phyloP scores from a whole-genome alignment of 2,888 invertebrate species.

The Camponotus fellah region DNA sequence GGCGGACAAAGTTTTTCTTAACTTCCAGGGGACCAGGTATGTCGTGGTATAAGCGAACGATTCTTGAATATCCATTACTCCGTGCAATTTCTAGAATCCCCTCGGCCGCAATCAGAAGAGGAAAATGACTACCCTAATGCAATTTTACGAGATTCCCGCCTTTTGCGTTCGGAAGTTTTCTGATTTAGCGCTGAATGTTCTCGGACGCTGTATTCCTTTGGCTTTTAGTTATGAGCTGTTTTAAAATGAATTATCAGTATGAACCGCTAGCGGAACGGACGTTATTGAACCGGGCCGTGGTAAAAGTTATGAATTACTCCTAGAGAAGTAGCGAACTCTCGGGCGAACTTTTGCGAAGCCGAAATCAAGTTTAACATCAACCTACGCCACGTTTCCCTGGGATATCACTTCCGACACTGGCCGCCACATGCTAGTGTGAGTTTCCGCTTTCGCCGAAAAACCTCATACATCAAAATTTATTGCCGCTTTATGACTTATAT shows the following conservation, averaged over 20 bases:
- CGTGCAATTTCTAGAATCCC: conserved; percentile 47
- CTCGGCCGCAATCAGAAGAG: conserved; percentile 54
- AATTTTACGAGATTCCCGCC: conserved; percentile 60
- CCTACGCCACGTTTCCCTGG: conserved; percentile 46
- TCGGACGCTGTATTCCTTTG: conserved; percentile 52
- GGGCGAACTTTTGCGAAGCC: conserved; percentile 44
- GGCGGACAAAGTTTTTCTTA: conserved; percentile 30
- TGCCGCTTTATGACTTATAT: conserved; percentile 31
- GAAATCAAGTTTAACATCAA: conserved; percentile 57
- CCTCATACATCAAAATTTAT: conserved; percentile 53
- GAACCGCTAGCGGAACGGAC: conserved; percentile 47
- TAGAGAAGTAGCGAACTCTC: conserved; percentile 45
- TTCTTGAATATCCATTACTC: conserved; percentile 47
- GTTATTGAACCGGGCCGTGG: conserved; percentile 49
- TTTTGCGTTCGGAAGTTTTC: conserved; percentile 60
- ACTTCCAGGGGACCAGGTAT: conserved; percentile 31
- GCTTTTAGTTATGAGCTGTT: conserved; percentile 55
- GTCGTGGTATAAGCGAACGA: conserved; percentile 21
- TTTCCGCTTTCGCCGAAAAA: conserved; percentile 34
- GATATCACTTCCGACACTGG: conserved; percentile 39
- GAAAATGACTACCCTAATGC: conserved; percentile 60
- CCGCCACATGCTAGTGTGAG: conserved; percentile 32
- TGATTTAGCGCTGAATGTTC: conserved; percentile 62
- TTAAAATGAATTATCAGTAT: conserved; percentile 57
- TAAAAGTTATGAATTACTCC: conserved; percentile 56